phyloP scores from a whole-genome alignment of 2,888 invertebrate genomes.

The Dione vanillae region DNA sequence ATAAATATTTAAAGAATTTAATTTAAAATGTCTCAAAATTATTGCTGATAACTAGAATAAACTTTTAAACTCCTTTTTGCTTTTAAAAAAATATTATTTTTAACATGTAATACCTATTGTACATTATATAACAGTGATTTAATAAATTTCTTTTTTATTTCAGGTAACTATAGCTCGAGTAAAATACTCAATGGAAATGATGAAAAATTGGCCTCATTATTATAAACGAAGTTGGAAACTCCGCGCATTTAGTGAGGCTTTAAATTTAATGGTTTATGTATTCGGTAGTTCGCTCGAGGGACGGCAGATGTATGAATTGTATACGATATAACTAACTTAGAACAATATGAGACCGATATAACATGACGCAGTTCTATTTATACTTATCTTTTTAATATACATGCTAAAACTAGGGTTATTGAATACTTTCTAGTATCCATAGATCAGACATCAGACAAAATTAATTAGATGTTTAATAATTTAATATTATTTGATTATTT shows the following conservation, averaged over 20 bases:
- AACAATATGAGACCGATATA: constrained; percentile 36
- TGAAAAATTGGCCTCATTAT: constrained; percentile 55
- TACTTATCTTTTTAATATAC: constrained; percentile 21
- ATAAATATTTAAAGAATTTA: too few species aligned
- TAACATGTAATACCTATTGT: too few species aligned
- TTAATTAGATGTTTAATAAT: too few species aligned
- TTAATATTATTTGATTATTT: too few species aligned
- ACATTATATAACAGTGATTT: neutral
- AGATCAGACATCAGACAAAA: neutral
- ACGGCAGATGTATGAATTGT: constrained; percentile 48
- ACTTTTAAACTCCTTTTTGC: too few species aligned
- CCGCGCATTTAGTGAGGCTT: constrained; percentile 52
- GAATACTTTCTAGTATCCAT: neutral
- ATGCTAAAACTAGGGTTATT: constrained; percentile 17
- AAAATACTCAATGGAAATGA: constrained; percentile 38
- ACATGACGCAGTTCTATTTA: constrained; percentile 26
- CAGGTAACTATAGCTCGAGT: constrained; percentile 39
- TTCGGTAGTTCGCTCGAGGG: constrained; percentile 50
- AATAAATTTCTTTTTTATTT: constrained; percentile 46
- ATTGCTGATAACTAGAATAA: too few species aligned
- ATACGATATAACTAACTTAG: constrained; percentile 36
- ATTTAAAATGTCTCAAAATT: too few species aligned
- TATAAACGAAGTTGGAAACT: constrained; percentile 54
- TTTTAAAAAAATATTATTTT: too few species aligned
- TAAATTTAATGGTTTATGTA: constrained; percentile 70